Percentiles rank a stretch among this genome's conserved stretches.
These are phyloP conservation scores for Mungos mungo DNA, from an alignment of 2,113 vertebrate genomes.

Conservation along the genomic window DNA sequence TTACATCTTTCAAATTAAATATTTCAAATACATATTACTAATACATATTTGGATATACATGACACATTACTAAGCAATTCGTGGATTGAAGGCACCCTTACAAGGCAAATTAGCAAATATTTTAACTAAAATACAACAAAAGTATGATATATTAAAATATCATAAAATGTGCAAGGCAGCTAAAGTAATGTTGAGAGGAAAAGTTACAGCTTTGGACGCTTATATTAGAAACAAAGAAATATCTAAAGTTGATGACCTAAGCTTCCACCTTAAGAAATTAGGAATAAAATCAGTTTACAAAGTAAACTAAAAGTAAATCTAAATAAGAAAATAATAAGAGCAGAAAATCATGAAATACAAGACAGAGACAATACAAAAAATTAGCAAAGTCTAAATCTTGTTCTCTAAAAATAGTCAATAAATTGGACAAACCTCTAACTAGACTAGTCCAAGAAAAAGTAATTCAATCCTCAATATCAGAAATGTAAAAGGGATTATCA, in stretches of 20 bases:
- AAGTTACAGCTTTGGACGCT: background rate
- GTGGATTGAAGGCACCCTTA: background rate
- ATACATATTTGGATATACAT: background rate
- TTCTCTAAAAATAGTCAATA: background rate
- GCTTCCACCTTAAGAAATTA: background rate
- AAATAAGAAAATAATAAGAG: background rate
- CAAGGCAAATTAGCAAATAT: background rate
- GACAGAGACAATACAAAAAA: background rate
- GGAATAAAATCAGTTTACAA: background rate
- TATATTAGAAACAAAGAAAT: slow-evolving; percentile 3
- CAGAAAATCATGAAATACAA: background rate
- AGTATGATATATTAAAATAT: background rate
- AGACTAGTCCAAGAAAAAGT: background rate
- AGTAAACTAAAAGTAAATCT: background rate
- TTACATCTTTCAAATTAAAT: too few relatives aligned
- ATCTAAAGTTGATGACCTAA: background rate
- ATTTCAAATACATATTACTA: too few relatives aligned
- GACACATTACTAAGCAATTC: background rate
- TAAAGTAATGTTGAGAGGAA: background rate
- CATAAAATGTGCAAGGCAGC: background rate
- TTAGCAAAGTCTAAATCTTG: background rate
- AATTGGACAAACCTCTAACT: background rate
- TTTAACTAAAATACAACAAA: background rate
- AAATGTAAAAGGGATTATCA: background rate
- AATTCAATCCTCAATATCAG: background rate